These are phyloP conservation scores for Coleophora deauratella DNA, from an alignment of 2,888 invertebrate genomes.

Conservation along the genomic window DNA sequence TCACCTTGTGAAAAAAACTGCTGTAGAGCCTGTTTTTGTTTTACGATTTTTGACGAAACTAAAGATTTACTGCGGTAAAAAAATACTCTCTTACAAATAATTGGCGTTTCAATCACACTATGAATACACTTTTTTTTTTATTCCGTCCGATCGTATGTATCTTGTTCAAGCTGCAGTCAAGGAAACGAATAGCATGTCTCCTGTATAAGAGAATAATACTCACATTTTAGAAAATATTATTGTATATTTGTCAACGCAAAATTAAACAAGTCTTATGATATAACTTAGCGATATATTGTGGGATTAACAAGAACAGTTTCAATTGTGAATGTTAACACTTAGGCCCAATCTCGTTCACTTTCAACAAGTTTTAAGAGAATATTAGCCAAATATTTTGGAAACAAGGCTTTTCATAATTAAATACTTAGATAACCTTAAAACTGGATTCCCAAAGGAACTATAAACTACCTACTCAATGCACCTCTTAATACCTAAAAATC, in stretches of 20 bases:
- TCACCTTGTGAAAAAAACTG: too few species aligned
- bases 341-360: slow-evolving; percentile 37
- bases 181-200: too few species aligned
- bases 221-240: slow-evolving; percentile 53
- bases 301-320: slow-evolving; percentile 55
- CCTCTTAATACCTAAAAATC: slow-evolving; percentile 53
- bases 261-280: slow-evolving; percentile 66
- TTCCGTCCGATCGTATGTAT: too few species aligned
- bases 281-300: slow-evolving; percentile 56
- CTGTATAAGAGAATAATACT: too few species aligned
- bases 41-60: too few species aligned
- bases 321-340: slow-evolving; percentile 38
- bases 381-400: slow-evolving; percentile 25
- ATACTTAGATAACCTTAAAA: slow-evolving; percentile 30
- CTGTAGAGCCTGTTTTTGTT: too few species aligned
- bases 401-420: slow-evolving; percentile 26
- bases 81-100: too few species aligned
- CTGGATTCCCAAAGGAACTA: slow-evolving; percentile 37
- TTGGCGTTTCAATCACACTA: too few species aligned
- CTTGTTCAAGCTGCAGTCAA: too few species aligned
- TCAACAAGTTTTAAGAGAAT: slow-evolving; percentile 14
- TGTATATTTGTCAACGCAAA: slow-evolving; percentile 72
- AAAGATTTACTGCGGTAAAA: too few species aligned
- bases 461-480: slow-evolving; percentile 44
- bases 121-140: too few species aligned